Evolutionary conservation across 1,140 invertebrate genomes (phyloP), one percentile per base, ranked within the genome.

Genomic region (Piezodorus guildinii): DNA sequence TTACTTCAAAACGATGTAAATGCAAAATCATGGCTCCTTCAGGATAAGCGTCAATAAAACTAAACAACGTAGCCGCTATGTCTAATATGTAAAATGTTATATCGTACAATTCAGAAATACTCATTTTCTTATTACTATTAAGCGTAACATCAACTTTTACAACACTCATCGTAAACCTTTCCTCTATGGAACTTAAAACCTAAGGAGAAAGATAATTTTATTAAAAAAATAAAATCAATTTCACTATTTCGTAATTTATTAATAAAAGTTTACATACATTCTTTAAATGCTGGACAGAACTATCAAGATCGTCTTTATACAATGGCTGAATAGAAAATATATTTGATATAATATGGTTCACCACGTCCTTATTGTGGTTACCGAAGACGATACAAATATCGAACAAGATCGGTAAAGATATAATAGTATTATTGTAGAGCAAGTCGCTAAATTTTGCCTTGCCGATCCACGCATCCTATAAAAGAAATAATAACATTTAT

Each of bases 321-420:
- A 81, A 75, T 3, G 86, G 84, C 69, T 91, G 86, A 61, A 85
- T 67, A 14, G 72, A 75, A 68, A 90, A 85, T 17, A 91, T 77
- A 56, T 79, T 81, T 0, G 78, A 75, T 43, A 91, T 70, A 63
- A 92, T 80, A 70, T 81, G 80, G 0, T 74, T 68, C 10, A 90
- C 73, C 54, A 86, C 73, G 43, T 76, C 72, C 5, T 71, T 67
- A 71, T 91, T 90, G 51, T 81, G 79, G 64, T 79, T 76, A 4
- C 86, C 87, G 72, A 88, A 90, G 5, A 87, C 73, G 59, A 85
- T 79, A 72, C 86, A 85, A 1, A 91, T 70, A 71, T 92, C 89
- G 71, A 88, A 83, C 65, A 92, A 75, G 68, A 90, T 83, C 16
- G 90, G 88, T 65, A 91, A 78, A 19, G 90, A 88, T 71, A 91